A percentile compares a stretch with the other conserved stretches of the same genome.
phyloP scores from a whole-genome alignment of 2,888 invertebrate genomes.

The Sinopyrophorus schimmeli region DNA sequence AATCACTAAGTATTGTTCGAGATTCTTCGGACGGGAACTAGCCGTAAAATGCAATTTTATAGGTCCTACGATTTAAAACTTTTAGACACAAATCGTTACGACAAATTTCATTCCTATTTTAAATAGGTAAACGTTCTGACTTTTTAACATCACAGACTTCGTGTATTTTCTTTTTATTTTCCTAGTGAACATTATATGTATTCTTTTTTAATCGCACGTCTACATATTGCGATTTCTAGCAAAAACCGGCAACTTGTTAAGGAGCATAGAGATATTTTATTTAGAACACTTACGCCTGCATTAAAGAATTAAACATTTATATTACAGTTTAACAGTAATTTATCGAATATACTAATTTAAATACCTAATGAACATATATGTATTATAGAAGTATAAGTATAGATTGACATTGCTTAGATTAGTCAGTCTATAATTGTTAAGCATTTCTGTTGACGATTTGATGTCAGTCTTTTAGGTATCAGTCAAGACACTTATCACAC shows the following conservation, averaged over 20 bases:
- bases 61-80: slow-evolving; percentile 24
- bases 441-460: slow-evolving; percentile 16
- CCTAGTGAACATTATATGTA: no score
- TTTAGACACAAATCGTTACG: slow-evolving; percentile 25
- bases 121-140: slow-evolving; percentile 32
- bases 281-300: not conserved
- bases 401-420: slow-evolving; percentile 5
- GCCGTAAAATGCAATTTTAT: slow-evolving; percentile 30
- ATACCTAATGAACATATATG: not conserved
- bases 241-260: slow-evolving; percentile 14
- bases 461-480: slow-evolving; percentile 28
- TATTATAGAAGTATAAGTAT: not conserved
- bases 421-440: slow-evolving; percentile 28
- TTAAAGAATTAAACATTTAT: not conserved
- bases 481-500: slow-evolving; percentile 24
- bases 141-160: slow-evolving; percentile 35
- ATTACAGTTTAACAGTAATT: not conserved
- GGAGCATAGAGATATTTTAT: slow-evolving; percentile 25
- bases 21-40: slow-evolving; percentile 32
- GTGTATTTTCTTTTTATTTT: slow-evolving; percentile 23
- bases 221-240: slow-evolving; percentile 10
- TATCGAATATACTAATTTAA: not conserved
- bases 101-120: slow-evolving; percentile 32
- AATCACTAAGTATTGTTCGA: slow-evolving; percentile 26
- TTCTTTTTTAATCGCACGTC: slow-evolving; percentile 21